Evolutionary conservation across 2,797 vertebrate genomes (phyloP).

Genomic region (Percopsis omiscomaycus): DNA sequence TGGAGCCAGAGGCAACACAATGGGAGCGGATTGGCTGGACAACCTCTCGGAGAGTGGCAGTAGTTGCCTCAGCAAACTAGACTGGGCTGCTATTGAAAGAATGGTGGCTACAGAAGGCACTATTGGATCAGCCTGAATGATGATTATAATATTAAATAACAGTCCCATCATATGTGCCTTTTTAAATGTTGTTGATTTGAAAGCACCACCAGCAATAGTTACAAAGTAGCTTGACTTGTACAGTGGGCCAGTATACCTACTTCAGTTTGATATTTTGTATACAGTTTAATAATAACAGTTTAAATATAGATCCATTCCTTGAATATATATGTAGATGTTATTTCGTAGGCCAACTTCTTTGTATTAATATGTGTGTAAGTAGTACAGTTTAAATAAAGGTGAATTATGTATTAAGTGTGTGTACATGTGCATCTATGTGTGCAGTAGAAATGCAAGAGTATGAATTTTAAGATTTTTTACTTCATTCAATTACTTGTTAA

Average conservation of each 20-base stretch:
- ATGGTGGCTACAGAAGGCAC: slow-evolving; percentile 80
- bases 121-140: not conserved
- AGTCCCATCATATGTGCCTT: slow-evolving; percentile 6
- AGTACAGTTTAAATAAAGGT: no score
- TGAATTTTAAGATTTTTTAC: no score
- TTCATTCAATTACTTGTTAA: no score
- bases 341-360: slow-evolving; percentile 8
- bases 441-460: no score
- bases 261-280: slow-evolving; percentile 8
- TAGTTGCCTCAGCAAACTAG: slow-evolving; percentile 87
- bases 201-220: not conserved
- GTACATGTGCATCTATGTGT: no score
- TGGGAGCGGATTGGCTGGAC: slow-evolving; percentile 60
- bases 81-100: slow-evolving; percentile 89
- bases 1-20: not conserved
- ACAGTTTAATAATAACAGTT: not conserved
- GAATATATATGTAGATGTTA: not conserved
- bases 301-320: slow-evolving; percentile 5
- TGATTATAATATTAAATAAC: not conserved
- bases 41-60: slow-evolving; percentile 79
- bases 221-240: slow-evolving; percentile 1
- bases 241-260: slow-evolving; percentile 8
- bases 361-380: slow-evolving; percentile 11
- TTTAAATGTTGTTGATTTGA: not conserved
- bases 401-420: no score